phyloP scores from a whole-genome alignment of 2,113 vertebrate species.

The Oryzias melastigma region DNA sequence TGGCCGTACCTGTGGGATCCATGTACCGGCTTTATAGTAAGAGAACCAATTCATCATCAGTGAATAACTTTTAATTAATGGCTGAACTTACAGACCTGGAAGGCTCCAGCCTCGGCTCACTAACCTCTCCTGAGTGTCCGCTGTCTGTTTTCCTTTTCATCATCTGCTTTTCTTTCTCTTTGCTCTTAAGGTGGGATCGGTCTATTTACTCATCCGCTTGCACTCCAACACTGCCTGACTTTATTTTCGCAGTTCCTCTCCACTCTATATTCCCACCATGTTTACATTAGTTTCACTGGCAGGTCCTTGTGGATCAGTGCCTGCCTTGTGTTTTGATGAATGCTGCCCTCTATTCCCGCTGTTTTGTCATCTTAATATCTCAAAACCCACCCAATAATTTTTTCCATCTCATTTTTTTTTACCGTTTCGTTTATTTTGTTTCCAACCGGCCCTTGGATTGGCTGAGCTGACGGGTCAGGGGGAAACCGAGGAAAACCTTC shows the following conservation, averaged over 20 bases:
- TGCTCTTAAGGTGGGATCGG: constrained; percentile 26
- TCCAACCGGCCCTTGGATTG: constrained; percentile 54
- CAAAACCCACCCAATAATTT: constrained; percentile 35
- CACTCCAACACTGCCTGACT: constrained; percentile 31
- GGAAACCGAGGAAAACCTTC: constrained; percentile 10
- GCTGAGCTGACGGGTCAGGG: constrained; percentile 43
- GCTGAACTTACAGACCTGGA: constrained; percentile 48
- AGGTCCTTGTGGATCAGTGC: constrained; percentile 23
- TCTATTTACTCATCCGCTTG: constrained; percentile 42
- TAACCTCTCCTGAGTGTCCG: constrained; percentile 12
- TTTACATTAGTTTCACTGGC: constrained; percentile 58
- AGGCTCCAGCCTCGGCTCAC: constrained; percentile 39
- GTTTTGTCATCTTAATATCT: constrained; percentile 45
- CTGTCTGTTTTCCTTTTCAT: constrained; percentile 30
- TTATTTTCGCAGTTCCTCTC: constrained; percentile 41
- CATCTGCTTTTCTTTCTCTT: constrained; percentile 20
- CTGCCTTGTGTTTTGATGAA: constrained; percentile 46
- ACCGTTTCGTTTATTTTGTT: constrained; percentile 17
- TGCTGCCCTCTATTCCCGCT: constrained; percentile 34
- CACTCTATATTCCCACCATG: constrained; percentile 59
- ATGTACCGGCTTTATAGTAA: constrained; percentile 59
- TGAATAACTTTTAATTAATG: constrained; percentile 71
- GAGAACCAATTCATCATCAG: constrained; percentile 72
- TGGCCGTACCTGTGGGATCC: constrained; percentile 52
- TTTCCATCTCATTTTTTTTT: neutral